phyloP scores from a whole-genome alignment of 2,797 vertebrate species.

The Mionectes olivaceus region DNA sequence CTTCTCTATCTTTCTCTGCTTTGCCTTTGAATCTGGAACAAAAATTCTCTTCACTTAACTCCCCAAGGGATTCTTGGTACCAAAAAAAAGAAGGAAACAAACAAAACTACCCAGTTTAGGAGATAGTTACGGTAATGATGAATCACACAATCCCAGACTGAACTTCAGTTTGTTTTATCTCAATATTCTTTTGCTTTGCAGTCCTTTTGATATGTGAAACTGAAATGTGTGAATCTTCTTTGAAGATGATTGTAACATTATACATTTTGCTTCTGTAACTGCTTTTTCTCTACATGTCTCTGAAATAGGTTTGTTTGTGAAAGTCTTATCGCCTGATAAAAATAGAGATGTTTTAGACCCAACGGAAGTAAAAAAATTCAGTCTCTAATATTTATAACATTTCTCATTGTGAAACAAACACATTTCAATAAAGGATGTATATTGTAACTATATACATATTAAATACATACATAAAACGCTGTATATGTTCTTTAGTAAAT shows the following conservation, averaged over 20 bases:
- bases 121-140: neutral
- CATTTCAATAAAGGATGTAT: neutral
- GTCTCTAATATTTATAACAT: neutral
- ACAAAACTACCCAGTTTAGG: neutral
- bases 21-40: neutral
- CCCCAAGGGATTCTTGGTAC: neutral
- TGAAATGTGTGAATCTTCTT: neutral
- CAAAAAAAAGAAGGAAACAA: neutral
- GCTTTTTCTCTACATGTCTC: neutral
- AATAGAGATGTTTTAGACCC: neutral
- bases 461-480: neutral
- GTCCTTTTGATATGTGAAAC: neutral
- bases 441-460: neutral
- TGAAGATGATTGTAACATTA: neutral
- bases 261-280: neutral
- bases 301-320: neutral
- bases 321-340: neutral
- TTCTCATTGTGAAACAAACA: neutral
- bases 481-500: neutral
- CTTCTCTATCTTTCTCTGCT: neutral
- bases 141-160: neutral
- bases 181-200: neutral
- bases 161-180: neutral
- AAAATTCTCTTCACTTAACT: neutral
- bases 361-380: neutral